Percentiles rank a stretch among this genome's conserved stretches.
Evolutionary conservation across 2,888 invertebrate species (phyloP).

Genomic region (Mechanitis mazaeus): DNA sequence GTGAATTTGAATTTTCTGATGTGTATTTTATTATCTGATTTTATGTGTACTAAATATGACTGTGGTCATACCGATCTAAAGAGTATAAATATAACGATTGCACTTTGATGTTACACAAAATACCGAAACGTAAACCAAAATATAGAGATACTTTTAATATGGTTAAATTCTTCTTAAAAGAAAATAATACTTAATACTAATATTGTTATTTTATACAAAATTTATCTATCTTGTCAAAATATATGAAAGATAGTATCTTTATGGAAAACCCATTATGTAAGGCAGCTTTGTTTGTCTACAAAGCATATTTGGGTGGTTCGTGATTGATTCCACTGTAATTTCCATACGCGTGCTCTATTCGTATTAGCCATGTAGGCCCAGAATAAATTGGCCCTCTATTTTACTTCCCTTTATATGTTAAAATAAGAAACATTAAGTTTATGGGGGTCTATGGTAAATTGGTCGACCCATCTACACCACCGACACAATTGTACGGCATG

Average conservation of each 20-base stretch:
- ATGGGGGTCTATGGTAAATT: conserved; percentile 44
- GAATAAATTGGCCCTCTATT: conserved; percentile 32
- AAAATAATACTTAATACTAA: neutral
- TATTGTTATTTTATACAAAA: neutral
- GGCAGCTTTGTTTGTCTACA: conserved; percentile 61
- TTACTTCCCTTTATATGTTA: conserved; percentile 29
- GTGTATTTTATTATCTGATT: conserved; percentile 75
- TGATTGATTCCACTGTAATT: conserved; percentile 75
- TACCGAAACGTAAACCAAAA: no score
- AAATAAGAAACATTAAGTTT: conserved; percentile 30
- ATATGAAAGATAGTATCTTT: conserved; percentile 47
- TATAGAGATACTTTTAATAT: no score
- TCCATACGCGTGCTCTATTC: conserved; percentile 73
- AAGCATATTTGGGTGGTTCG: conserved; percentile 63
- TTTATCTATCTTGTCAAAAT: conserved; percentile 9
- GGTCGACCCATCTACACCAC: conserved; percentile 53
- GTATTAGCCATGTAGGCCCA: conserved; percentile 71
- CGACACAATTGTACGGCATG: conserved; percentile 62
- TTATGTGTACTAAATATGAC: conserved; percentile 42
- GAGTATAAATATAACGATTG: no score
- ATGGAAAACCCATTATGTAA: conserved; percentile 55
- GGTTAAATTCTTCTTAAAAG: no score
- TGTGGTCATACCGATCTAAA: no score
- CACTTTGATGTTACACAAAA: no score
- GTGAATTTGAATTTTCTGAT: conserved; percentile 77